Base-by-base conservation (phyloP, 1,140 invertebrate species). In the Notospermus geniculatus region DNA sequence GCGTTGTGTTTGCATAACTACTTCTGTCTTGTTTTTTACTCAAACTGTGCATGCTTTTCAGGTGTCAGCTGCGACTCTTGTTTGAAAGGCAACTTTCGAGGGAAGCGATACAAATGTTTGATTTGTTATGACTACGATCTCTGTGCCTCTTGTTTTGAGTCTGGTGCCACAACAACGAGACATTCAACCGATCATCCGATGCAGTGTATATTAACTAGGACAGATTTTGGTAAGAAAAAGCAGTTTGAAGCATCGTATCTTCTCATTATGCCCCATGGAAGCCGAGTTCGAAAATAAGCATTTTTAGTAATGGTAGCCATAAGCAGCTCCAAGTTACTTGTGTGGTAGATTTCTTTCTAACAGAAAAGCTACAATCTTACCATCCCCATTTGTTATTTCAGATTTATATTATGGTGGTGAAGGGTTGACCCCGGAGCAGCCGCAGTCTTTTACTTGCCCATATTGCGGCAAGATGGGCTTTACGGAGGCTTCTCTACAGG, bases 81-180 rank as follows among this genome's bases (percentile, higher is more conserved):
- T 88, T 87, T 97, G 82, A 97, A 97, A 86, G 92, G 91, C 79
- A 97, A 98, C 85, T 98, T 98, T 83, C 88, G 91, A 82, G 95
- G 95, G 74, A 89, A 92, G 80, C 88, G 96, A 75, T 98, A 96
- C 83, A 98, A 98, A 87, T 98, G 96, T 86, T 87, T 98, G 79
- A 90, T 97, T 72, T 98, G 96, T 83, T 97, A 95, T 82, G 95
- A 98, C 85, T 98, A 97, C 86, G 96, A 98, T 86, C 87, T 98
- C 71, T 98, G 96, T 86, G 91, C 93, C 73, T 89, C 88, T 72
- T 98, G 95, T 83, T 97, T 94, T 83, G 95, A 98, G 58, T 88
- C 89, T 75, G 93, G 94, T 74, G 92, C 91, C 53, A 93, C 91
- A 59, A 94, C 91, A 68, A 92, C 93, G 59, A 87, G 93, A 70